phyloP scores from a whole-genome alignment of 1,140 invertebrate species.

The Leptinotarsa texana region DNA sequence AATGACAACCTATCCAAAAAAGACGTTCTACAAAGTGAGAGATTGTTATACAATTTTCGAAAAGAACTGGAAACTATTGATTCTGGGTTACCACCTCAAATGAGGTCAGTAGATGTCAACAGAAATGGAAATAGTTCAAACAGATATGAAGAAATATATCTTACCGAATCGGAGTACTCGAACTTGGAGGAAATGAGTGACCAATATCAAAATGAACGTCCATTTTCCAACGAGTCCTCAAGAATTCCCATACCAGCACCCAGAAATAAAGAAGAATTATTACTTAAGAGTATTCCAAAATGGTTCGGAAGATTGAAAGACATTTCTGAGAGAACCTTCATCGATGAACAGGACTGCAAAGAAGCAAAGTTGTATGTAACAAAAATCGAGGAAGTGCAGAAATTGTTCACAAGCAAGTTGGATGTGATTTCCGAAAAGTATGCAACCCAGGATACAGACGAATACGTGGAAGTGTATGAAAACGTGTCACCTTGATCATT shows the following conservation, averaged over 20 bases:
- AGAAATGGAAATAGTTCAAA: no score
- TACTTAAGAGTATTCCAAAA: constrained; percentile 25
- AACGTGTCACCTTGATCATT: no score
- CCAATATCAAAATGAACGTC: no score
- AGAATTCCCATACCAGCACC: constrained; percentile 28
- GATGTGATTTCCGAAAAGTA: constrained; percentile 16
- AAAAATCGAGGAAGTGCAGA: constrained; percentile 24
- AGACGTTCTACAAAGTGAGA: no score
- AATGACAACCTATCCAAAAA: neutral
- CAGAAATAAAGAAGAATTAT: constrained; percentile 25
- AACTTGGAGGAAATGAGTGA: no score
- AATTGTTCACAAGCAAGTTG: constrained; percentile 28
- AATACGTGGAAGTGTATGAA: no score
- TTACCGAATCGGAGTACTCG: no score
- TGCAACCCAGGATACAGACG: neutral
- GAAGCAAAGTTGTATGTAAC: constrained; percentile 20
- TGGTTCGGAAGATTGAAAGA: constrained; percentile 25
- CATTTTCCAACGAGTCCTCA: neutral
- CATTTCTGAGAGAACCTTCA: neutral
- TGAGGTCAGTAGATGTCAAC: no score
- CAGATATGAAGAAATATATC: no score
- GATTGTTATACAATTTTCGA: no score
- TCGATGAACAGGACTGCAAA: constrained; percentile 6
- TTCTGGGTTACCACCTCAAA: no score
- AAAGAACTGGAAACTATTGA: no score